Percentiles rank a stretch among this genome's conserved stretches.
Evolutionary conservation across 30 jellyfish, hydroid and myxozoan genomes (phyloP).

Genomic region (Aurelia coerulea): DNA sequence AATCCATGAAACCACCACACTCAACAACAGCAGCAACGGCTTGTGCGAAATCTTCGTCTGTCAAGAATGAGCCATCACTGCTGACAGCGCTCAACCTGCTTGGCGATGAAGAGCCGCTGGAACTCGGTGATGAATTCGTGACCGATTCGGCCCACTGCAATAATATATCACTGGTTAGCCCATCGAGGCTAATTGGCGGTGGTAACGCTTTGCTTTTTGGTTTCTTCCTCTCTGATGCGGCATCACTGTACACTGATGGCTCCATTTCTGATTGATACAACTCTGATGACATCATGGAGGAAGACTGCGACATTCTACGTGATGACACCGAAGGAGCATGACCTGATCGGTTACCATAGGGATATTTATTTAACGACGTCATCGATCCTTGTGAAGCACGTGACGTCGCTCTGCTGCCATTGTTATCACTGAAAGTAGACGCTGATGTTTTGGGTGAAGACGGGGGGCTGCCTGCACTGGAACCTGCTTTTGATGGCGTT

Average conservation of each 20-base stretch:
- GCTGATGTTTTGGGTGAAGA: conserved; percentile 95
- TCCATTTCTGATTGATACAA: conserved; percentile 99
- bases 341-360: conserved; percentile 84
- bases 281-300: conserved; percentile 99
- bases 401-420: conserved; percentile 95
- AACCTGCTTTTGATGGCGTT: conserved; percentile 76
- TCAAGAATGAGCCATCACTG: conserved; percentile 95
- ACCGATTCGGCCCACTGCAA: conserved; percentile 99
- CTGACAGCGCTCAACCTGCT: conserved; percentile 94
- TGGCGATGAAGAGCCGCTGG: conserved; percentile 99
- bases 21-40: conserved; percentile 99
- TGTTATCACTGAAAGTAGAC: conserved; percentile 87
- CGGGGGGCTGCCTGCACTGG: conserved; percentile 95
- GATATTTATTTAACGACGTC: conserved; percentile 83
- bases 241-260: conserved; percentile 97
- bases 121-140: conserved; percentile 98
- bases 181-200: conserved; percentile 96
- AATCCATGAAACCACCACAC: conserved; percentile 98
- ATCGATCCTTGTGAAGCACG: conserved; percentile 97
- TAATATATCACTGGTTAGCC: conserved; percentile 95
- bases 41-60: conserved; percentile 98
- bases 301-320: conserved; percentile 96
- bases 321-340: conserved; percentile 88
- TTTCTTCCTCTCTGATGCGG: conserved; percentile 85
- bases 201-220: conserved; percentile 85